phyloP scores from a whole-genome alignment of 2,797 vertebrate genomes.

The Aselliscus stoliczkanus region DNA sequence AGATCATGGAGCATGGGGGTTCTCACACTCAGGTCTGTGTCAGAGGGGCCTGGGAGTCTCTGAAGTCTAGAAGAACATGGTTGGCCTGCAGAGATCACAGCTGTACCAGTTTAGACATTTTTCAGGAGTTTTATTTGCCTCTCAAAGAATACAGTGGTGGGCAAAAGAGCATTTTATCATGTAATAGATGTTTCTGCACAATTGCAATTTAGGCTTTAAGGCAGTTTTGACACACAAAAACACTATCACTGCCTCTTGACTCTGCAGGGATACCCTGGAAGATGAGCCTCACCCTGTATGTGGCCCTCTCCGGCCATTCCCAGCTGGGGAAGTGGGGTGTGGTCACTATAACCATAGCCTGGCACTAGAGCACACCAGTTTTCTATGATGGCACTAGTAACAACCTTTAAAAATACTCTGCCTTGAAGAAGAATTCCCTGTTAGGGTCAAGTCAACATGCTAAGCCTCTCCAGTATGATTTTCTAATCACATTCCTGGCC shows the following conservation, averaged over 20 bases:
- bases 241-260: background rate
- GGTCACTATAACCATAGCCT: background rate
- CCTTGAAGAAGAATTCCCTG: background rate
- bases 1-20: background rate
- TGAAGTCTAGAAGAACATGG: background rate
- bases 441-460: background rate
- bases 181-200: background rate
- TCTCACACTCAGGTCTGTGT: rapidly evolving
- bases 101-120: background rate
- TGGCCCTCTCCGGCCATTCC: background rate
- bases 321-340: background rate
- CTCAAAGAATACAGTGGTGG: background rate
- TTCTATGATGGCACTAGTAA: background rate
- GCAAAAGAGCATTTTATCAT: background rate
- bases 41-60: background rate
- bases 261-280: background rate
- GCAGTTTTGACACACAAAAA: background rate
- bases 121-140: background rate
- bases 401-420: background rate
- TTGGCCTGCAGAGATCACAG: background rate
- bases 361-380: background rate
- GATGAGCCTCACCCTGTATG: too few species aligned
- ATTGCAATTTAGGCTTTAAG: background rate
- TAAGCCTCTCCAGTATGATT: too few species aligned
- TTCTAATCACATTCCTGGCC: background rate